phyloP scores from a whole-genome alignment of 2,113 vertebrate species.

The Heteronetta atricapilla region DNA sequence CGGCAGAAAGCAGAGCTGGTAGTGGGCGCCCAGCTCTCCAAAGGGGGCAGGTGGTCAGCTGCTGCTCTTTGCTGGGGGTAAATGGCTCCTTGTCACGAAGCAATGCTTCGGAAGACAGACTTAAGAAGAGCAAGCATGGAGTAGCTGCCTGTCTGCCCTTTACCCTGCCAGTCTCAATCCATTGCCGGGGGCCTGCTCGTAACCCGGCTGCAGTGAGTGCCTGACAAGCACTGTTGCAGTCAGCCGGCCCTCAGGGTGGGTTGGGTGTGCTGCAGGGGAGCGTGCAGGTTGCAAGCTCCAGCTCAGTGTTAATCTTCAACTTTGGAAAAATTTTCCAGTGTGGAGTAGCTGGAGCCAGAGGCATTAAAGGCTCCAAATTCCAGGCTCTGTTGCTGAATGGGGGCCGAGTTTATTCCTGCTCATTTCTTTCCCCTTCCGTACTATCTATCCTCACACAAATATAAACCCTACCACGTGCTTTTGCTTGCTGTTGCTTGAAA shows the following conservation, averaged over 20 bases:
- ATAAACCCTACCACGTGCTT: background rate
- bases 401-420: background rate
- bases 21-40: background rate
- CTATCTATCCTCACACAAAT: background rate
- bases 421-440: background rate
- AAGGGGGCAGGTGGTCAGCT: background rate
- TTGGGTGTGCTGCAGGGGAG: background rate
- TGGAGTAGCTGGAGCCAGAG: background rate
- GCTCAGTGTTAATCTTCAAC: constrained; percentile 1
- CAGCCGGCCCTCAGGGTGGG: background rate
- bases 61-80: background rate
- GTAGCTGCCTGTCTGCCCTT: background rate
- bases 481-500: background rate
- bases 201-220: background rate
- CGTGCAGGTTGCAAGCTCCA: background rate
- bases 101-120: accelerated
- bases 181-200: background rate
- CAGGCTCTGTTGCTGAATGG: background rate
- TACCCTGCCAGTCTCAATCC: too few species aligned
- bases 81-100: background rate
- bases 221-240: background rate
- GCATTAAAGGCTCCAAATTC: background rate
- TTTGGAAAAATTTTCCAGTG: background rate
- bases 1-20: background rate
- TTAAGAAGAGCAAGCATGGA: background rate